A percentile compares a stretch with the other conserved stretches of the same genome.
Evolutionary conservation across 1,140 invertebrate genomes (phyloP).

Genomic region (Drosophila azteca): DNA sequence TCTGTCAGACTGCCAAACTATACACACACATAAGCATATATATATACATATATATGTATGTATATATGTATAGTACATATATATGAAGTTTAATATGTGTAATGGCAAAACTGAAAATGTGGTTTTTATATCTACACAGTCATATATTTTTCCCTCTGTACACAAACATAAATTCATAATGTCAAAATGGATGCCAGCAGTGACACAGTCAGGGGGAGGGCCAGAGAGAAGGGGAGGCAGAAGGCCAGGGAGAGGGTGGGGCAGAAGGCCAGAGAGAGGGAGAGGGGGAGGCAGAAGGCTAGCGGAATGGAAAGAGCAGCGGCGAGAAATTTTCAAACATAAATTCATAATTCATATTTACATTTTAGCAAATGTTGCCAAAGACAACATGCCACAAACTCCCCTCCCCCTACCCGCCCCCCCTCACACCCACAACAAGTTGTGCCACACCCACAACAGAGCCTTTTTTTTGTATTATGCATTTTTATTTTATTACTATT

Average conservation of each 20-base stretch:
- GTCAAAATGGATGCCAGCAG: constrained; percentile 40
- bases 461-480: too few relatives aligned
- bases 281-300: too few relatives aligned
- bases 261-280: neutral
- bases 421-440: too few relatives aligned
- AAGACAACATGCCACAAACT: neutral
- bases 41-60: neutral
- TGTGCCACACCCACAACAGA: too few relatives aligned
- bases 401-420: too few relatives aligned
- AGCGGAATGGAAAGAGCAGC: constrained; percentile 1
- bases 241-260: neutral
- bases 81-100: constrained; percentile 1
- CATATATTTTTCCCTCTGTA: constrained; percentile 10
- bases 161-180: constrained; percentile 42
- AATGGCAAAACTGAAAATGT: constrained; percentile 41
- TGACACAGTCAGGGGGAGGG: constrained; percentile 9
- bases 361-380: constrained; percentile 23
- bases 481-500: too few relatives aligned
- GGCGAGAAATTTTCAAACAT: constrained; percentile 34
- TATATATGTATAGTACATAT: too few relatives aligned
- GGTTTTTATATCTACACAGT: neutral
- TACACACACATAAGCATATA: too few relatives aligned
- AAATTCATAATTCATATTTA: constrained; percentile 56
- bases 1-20: too few relatives aligned
- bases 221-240: too few relatives aligned